Evolutionary conservation across 37 sponge, comb jelly and placozoan species (phyloP).

Genomic region (Petrosia ficiformis): DNA sequence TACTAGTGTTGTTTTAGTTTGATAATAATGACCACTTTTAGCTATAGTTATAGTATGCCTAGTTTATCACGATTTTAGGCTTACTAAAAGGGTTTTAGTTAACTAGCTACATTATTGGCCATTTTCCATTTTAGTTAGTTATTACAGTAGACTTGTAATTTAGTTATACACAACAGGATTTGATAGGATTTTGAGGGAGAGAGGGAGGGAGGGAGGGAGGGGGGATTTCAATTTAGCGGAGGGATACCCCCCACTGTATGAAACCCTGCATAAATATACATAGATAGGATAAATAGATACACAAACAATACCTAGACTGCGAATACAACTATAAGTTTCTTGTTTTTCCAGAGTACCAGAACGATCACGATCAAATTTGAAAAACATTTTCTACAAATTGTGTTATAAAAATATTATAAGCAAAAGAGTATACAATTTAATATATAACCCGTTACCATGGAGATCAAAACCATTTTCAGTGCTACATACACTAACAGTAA

Average conservation of each 20-base stretch:
- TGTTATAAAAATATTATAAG: background rate
- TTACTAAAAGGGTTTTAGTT: no score
- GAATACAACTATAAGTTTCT: slow-evolving; percentile 39
- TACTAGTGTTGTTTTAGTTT: no score
- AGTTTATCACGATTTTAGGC: no score
- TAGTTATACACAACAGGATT: background rate
- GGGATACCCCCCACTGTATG: background rate
- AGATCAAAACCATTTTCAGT: no score
- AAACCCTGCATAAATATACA: background rate
- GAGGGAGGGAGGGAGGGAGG: slow-evolving; percentile 11
- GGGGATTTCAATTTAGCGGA: background rate
- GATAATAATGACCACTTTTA: no score
- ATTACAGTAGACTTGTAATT: background rate
- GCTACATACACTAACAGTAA: no score
- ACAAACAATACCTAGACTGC: slow-evolving; percentile 33
- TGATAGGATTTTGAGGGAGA: background rate
- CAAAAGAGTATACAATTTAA: no score
- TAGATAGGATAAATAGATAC: background rate
- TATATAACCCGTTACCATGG: no score
- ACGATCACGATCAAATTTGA: slow-evolving; percentile 58
- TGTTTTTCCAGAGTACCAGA: slow-evolving; percentile 71
- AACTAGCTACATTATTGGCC: no score
- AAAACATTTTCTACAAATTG: slow-evolving; percentile 49
- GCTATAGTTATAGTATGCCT: no score
- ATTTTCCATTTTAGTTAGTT: no score